phyloP scores from a whole-genome alignment of 2,797 vertebrate species.

The Bradypodion pumilum region DNA sequence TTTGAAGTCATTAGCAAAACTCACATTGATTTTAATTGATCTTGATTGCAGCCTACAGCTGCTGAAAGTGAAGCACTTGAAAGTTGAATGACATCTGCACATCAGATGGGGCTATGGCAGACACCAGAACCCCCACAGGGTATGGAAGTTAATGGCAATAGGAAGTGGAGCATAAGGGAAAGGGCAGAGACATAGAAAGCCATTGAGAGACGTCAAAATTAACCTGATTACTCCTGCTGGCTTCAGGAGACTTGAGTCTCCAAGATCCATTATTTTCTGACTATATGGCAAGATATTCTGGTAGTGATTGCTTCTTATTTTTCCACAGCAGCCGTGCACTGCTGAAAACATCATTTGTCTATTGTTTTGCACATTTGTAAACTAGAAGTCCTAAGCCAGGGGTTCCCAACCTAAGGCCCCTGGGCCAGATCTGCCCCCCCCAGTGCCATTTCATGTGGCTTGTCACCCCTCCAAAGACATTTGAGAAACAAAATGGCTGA shows the following conservation, averaged over 20 bases:
- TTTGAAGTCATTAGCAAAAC: constrained; percentile 23
- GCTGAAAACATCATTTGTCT: not conserved
- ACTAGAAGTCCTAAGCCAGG: not conserved
- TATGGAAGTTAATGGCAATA: not conserved
- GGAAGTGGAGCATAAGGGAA: not conserved
- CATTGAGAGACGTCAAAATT: not conserved
- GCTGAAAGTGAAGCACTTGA: constrained; percentile 14
- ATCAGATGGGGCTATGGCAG: not conserved
- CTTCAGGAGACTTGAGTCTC: not conserved
- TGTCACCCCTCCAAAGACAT: no score
- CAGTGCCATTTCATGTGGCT: no score
- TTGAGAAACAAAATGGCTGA: no score
- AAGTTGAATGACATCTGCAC: constrained; percentile 23
- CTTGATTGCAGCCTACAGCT: constrained; percentile 13
- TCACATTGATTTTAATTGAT: constrained; percentile 27
- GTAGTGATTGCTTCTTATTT: not conserved
- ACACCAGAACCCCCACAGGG: not conserved
- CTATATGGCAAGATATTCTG: not conserved
- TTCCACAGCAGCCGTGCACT: not conserved
- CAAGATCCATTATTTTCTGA: not conserved
- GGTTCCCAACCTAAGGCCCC: no score
- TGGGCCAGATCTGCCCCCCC: no score
- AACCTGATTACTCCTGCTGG: not conserved
- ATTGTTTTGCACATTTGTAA: not conserved
- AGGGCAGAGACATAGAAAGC: not conserved